A percentile compares a stretch with the other conserved stretches of the same genome.
Conservation (phyloP, 2,113 vertebrate species). For the Bombycilla garrulus region DNA sequence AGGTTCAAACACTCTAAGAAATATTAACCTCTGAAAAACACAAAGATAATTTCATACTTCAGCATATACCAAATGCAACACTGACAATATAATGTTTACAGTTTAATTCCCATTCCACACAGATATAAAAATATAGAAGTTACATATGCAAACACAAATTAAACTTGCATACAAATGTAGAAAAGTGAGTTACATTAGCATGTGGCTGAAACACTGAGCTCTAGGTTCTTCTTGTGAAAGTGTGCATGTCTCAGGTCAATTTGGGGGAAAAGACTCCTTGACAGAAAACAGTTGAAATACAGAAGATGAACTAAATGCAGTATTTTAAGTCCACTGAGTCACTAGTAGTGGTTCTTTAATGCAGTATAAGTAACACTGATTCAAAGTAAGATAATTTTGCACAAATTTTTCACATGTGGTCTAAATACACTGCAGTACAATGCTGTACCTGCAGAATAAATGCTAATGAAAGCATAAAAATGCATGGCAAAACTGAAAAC, state of each 20-base stretch:
- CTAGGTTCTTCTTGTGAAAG: neutral
- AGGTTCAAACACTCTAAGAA: neutral
- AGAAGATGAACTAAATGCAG: neutral
- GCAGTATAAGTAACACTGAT: neutral
- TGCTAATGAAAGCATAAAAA: neutral
- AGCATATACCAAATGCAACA: neutral
- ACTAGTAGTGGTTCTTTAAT: neutral
- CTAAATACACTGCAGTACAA: neutral
- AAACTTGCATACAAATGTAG: neutral
- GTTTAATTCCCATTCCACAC: neutral
- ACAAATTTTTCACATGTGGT: neutral
- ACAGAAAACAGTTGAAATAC: neutral
- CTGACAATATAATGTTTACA: neutral
- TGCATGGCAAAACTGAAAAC: neutral
- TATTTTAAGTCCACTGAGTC: neutral
- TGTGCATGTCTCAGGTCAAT: neutral
- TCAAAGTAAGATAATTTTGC: neutral
- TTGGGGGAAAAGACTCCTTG: accelerated
- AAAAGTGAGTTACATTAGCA: neutral
- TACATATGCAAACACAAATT: accelerated
- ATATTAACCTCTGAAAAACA: neutral
- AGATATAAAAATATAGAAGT: neutral
- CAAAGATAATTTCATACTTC: neutral
- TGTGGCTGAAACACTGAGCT: neutral
- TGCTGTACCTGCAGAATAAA: neutral